Evolutionary conservation across 2,888 invertebrate genomes (phyloP), one percentile per base, ranked within the genome.

Genomic region (Linnaemya vulpina): DNA sequence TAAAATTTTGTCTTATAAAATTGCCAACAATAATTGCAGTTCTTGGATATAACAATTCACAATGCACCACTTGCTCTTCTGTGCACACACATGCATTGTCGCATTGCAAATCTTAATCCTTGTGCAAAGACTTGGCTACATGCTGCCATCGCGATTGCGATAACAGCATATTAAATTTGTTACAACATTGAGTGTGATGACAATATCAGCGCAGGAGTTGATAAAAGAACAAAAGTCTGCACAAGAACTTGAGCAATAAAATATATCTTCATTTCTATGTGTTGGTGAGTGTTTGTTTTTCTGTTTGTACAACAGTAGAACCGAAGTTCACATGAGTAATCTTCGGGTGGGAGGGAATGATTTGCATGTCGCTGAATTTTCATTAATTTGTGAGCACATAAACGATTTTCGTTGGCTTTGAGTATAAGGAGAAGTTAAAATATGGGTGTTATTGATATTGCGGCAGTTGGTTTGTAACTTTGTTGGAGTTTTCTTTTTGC

Each of bases 91-190:
- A 51, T 51, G 17, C 15, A 51, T 10, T 51, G 51, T 17, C 13
- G 11, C 17, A 25, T 46, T 22, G 17, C 46, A 22, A 43, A 46
- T 70, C 20, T 78, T 74, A 70, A 74, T 70, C 15, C 58, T 30
- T 63, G 58, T 17, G 35, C 30, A 73, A 73, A 46, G 55, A 68
- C 46, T 71, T 78, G 78, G 49, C 49, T 46, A 30, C 62, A 55
- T 55, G 15, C 40, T 63, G 43, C 25, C 46, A 79, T 79, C 58
- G 22, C 30, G 58, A 79, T 79, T 58, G 75, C 63, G 46, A 70
- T 43, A 46, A 83, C 68, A 74, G 40, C 70, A 58, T 65, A 79
- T 78, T 70, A 63, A 74, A 70, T 62, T 70, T 79, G 11, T 51
- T 38, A 5, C 49, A 60, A 73, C 60, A 83, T 25, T 35, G 11